Conservation (phyloP, 1,140 invertebrate genomes). For the Atta cephalotes region DNA sequence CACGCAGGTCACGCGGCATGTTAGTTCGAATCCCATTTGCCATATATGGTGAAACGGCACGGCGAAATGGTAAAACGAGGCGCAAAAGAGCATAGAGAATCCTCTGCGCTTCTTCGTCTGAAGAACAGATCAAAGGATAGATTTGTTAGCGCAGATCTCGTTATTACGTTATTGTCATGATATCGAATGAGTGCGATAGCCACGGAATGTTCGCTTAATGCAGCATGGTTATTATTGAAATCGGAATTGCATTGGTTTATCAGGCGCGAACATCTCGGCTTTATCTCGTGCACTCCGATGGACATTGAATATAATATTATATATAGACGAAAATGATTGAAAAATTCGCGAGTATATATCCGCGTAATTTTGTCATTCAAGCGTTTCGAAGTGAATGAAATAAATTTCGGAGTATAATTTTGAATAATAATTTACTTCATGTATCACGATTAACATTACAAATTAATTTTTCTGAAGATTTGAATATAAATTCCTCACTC, state of each 20-base stretch:
- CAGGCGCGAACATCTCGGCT: conserved; percentile 41
- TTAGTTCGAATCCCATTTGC: conserved; percentile 38
- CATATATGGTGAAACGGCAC: conserved; percentile 8
- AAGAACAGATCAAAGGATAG: conserved; percentile 46
- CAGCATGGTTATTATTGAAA: conserved; percentile 44
- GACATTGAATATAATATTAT: background rate
- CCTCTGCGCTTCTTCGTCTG: conserved; percentile 3
- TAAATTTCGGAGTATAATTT: background rate
- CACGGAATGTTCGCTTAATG: background rate
- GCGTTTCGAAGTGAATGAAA: background rate
- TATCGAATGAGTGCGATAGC: background rate
- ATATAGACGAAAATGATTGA: background rate
- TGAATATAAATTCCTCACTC: too few relatives aligned
- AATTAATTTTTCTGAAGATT: background rate
- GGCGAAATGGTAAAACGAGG: conserved; percentile 16
- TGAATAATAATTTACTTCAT: background rate
- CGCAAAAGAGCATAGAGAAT: conserved; percentile 3
- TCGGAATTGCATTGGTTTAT: conserved; percentile 38
- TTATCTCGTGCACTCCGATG: background rate
- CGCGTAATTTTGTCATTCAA: background rate
- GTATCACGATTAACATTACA: background rate
- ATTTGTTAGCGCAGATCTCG: conserved; percentile 22
- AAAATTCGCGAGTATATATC: background rate
- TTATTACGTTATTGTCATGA: conserved; percentile 50
- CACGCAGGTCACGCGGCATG: conserved; percentile 16